Percentiles rank a stretch among this genome's conserved stretches.
Evolutionary conservation across 2,888 invertebrate genomes (phyloP).

Genomic region (Schizotus pectinicornis): DNA sequence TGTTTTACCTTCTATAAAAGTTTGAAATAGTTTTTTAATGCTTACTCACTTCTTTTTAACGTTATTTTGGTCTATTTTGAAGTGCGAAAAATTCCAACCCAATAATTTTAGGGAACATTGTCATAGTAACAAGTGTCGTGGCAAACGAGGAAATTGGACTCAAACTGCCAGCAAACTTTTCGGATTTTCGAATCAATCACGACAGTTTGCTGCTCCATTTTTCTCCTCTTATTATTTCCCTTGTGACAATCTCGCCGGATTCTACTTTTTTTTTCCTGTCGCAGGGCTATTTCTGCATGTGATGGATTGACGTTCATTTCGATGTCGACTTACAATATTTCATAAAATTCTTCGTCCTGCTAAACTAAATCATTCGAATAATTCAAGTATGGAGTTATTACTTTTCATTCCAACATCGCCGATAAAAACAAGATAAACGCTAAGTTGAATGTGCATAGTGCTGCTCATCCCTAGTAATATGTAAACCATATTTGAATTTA

Average conservation of each 20-base stretch:
- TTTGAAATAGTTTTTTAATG: too few species aligned
- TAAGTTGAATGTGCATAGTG: too few species aligned
- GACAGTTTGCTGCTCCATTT: slow-evolving; percentile 51
- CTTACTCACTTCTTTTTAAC: too few species aligned
- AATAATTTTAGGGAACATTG: too few species aligned
- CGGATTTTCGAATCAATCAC: slow-evolving; percentile 53
- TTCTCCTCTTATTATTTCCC: slow-evolving; percentile 55
- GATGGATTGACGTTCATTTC: slow-evolving; percentile 55
- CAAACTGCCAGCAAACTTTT: slow-evolving; percentile 33
- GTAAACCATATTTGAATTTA: slow-evolving; percentile 3
- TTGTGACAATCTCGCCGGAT: slow-evolving; percentile 53
- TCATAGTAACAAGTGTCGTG: not conserved
- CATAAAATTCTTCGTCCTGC: slow-evolving; percentile 43
- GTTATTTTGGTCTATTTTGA: too few species aligned
- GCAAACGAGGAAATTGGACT: slow-evolving; percentile 28
- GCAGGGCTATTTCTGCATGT: slow-evolving; percentile 46
- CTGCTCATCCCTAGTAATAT: too few species aligned
- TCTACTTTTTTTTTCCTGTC: slow-evolving; percentile 52
- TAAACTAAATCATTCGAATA: slow-evolving; percentile 34
- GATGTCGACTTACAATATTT: slow-evolving; percentile 45
- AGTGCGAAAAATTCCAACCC: too few species aligned
- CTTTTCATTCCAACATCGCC: slow-evolving; percentile 1
- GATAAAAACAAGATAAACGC: not conserved
- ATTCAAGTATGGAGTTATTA: slow-evolving; percentile 9
- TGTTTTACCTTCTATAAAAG: too few species aligned